phyloP scores from a whole-genome alignment of 2,797 vertebrate species.

The Diceros bicornis region DNA sequence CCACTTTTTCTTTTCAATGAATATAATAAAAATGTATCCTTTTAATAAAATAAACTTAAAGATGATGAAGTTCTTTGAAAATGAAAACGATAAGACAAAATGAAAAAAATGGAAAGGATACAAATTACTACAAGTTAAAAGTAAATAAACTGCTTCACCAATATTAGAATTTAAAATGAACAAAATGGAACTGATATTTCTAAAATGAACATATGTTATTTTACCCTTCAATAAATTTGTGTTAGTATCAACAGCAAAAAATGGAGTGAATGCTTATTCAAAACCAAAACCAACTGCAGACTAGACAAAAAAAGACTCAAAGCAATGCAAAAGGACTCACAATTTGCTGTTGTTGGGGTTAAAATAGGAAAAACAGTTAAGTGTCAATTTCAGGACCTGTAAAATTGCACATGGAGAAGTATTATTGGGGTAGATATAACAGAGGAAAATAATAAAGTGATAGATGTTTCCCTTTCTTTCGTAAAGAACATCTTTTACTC shows the following conservation, averaged over 20 bases:
- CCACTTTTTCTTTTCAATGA: not conserved
- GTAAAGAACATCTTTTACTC: not conserved
- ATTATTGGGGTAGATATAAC: not conserved
- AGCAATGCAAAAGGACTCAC: not conserved
- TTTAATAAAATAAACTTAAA: slow-evolving; percentile 29
- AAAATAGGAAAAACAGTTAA: not conserved
- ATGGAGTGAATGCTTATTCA: not conserved
- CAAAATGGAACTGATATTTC: slow-evolving; percentile 68
- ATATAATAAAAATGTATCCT: not conserved
- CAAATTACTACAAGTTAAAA: slow-evolving; percentile 31
- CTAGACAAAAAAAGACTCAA: slow-evolving; percentile 54
- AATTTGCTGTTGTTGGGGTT: not conserved
- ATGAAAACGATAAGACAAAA: not conserved
- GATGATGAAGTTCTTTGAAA: slow-evolving; percentile 43
- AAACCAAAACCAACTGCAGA: slow-evolving; percentile 40
- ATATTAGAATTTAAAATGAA: slow-evolving; percentile 65
- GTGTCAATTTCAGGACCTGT: not conserved
- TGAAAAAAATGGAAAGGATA: slow-evolving; percentile 46
- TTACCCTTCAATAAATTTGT: slow-evolving; percentile 75
- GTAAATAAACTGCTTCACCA: slow-evolving; percentile 62
- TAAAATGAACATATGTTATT: slow-evolving; percentile 74
- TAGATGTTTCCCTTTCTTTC: not conserved
- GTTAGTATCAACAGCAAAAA: slow-evolving; percentile 72
- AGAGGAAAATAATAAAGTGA: not conserved
- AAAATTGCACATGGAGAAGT: not conserved